These are phyloP conservation scores for Seriola quinqueradiata DNA, from an alignment of 2,113 vertebrate genomes.

Conservation along the genomic window DNA sequence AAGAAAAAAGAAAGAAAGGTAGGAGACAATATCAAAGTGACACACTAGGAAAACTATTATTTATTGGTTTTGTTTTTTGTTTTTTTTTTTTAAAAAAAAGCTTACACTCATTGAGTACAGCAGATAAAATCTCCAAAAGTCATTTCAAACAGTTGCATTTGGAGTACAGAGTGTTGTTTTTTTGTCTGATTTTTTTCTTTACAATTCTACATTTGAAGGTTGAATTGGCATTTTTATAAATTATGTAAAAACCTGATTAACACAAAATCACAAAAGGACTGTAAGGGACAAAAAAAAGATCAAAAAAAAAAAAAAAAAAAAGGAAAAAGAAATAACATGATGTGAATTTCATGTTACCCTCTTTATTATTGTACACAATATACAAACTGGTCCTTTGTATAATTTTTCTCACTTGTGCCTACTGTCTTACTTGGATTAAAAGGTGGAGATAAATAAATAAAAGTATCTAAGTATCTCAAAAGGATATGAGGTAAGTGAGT, in stretches of 20 bases:
- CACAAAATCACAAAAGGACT: slow-evolving; percentile 80
- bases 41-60: slow-evolving; percentile 98
- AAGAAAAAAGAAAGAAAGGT: neutral
- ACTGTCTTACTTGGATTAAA: slow-evolving; percentile 90
- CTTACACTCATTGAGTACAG: slow-evolving; percentile 98
- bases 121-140: slow-evolving; percentile 98
- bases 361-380: slow-evolving; percentile 94
- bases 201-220: slow-evolving; percentile 79
- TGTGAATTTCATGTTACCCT: slow-evolving; percentile 83
- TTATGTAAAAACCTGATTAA: slow-evolving; percentile 92
- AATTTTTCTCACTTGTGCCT: slow-evolving; percentile 88
- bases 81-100: slow-evolving; percentile 85
- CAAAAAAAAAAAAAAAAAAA: slow-evolving; percentile 42
- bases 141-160: slow-evolving; percentile 91
- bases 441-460: slow-evolving; percentile 92
- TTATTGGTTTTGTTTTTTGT: slow-evolving; percentile 87
- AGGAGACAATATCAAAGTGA: slow-evolving; percentile 76
- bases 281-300: slow-evolving; percentile 70
- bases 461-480: slow-evolving; percentile 85
- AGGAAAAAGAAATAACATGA: slow-evolving; percentile 78
- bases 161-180: slow-evolving; percentile 91
- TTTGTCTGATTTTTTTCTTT: slow-evolving; percentile 86
- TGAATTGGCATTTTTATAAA: slow-evolving; percentile 83
- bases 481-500: slow-evolving; percentile 90
- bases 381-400: slow-evolving; percentile 94